Percentiles rank a stretch among this genome's conserved stretches.
phyloP scores from a whole-genome alignment of 2,888 invertebrate species.

The Agrypnus murinus region DNA sequence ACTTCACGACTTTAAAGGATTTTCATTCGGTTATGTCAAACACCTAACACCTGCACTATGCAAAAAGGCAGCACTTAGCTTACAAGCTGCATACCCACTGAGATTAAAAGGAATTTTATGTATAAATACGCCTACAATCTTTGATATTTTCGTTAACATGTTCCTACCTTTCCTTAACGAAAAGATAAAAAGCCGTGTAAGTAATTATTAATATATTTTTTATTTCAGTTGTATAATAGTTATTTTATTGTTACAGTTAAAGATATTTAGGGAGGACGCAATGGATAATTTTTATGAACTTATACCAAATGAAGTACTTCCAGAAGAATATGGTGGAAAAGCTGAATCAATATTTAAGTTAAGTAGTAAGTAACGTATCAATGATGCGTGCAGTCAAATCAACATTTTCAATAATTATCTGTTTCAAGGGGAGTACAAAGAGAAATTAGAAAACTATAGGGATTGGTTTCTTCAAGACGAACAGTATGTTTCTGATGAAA shows the following conservation, averaged over 20 bases:
- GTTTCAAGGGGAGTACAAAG: too few species aligned
- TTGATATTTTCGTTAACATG: conserved; percentile 75
- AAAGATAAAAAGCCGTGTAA: conserved; percentile 77
- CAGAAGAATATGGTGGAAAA: conserved; percentile 80
- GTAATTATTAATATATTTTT: conserved; percentile 54
- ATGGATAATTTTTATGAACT: conserved; percentile 75
- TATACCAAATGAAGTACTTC: conserved; percentile 76
- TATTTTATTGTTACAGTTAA: conserved; percentile 69
- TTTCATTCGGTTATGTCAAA: conserved; percentile 71
- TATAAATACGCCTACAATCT: conserved; percentile 73
- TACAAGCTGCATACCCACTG: conserved; percentile 77
- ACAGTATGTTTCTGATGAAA: too few species aligned
- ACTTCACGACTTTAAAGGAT: conserved; percentile 74
- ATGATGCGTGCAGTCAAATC: conserved; percentile 3
- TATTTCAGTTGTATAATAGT: not conserved
- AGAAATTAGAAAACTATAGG: too few species aligned
- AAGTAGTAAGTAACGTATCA: conserved; percentile 71
- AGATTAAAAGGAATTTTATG: conserved; percentile 76
- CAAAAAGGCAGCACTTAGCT: conserved; percentile 70
- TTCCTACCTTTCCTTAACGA: conserved; percentile 77
- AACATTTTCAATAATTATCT: too few species aligned
- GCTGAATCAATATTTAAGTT: conserved; percentile 74
- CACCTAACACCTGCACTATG: conserved; percentile 74
- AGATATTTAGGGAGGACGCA: conserved; percentile 71
- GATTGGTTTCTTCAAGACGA: too few species aligned